phyloP scores from a whole-genome alignment of 2,113 vertebrate genomes.

The Nasalis larvatus region DNA sequence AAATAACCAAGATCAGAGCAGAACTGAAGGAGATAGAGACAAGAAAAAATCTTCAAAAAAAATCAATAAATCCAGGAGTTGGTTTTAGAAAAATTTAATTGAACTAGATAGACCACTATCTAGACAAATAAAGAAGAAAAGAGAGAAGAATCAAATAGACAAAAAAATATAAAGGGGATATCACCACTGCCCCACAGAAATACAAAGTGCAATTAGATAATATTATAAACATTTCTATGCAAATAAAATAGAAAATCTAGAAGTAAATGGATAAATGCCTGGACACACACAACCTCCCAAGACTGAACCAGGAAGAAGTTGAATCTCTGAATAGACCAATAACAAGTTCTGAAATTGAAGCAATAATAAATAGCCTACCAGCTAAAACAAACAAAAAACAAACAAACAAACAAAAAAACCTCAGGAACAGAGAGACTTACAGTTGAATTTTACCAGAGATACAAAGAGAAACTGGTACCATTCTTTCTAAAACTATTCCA shows the following conservation, averaged over 20 bases:
- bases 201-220: not conserved
- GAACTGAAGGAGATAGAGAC: not conserved
- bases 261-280: not conserved
- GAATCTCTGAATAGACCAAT: not conserved
- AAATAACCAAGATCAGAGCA: not conserved
- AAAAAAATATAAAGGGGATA: not conserved
- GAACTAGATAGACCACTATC: not conserved
- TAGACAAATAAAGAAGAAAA: not conserved
- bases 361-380: not conserved
- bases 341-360: not conserved
- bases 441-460: too few species aligned
- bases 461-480: too few species aligned
- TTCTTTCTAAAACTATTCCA: too few species aligned
- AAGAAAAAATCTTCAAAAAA: not conserved
- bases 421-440: too few species aligned
- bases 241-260: not conserved
- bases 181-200: not conserved
- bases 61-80: too few species aligned
- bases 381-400: too few species aligned
- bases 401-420: too few species aligned
- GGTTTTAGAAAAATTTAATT: not conserved
- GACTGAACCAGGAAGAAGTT: not conserved
- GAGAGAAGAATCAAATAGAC: not conserved
- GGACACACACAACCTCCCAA: not conserved
- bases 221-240: not conserved